phyloP scores from a whole-genome alignment of 2,797 vertebrate species.

The Sphenodon punctatus region DNA sequence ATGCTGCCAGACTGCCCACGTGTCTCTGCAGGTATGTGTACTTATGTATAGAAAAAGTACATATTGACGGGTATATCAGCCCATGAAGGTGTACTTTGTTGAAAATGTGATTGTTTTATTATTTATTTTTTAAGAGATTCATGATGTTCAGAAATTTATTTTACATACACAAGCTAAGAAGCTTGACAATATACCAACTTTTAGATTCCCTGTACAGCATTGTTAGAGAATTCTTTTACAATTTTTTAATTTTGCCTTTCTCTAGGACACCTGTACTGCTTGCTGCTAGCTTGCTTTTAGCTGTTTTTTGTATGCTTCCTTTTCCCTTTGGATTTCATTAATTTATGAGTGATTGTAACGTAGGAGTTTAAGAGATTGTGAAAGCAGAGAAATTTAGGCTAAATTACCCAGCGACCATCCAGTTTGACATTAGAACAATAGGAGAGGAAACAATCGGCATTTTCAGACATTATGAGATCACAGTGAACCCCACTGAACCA shows the following conservation, averaged over 20 bases:
- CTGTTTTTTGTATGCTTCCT: neutral
- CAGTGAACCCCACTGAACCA: no score
- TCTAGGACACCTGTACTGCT: neutral
- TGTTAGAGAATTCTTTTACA: no score
- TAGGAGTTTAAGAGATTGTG: neutral
- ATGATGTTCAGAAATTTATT: neutral
- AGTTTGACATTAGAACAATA: neutral
- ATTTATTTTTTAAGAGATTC: neutral
- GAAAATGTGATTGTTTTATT: neutral
- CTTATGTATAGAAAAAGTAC: neutral
- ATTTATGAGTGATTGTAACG: neutral
- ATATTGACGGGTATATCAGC: rapidly evolving
- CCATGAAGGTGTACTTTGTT: neutral
- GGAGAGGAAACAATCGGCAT: neutral
- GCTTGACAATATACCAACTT: neutral
- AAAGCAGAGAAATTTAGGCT: neutral
- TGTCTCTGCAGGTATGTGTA: constrained; percentile 91
- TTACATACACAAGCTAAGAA: no score
- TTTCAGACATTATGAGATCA: no score
- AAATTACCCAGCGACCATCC: neutral
- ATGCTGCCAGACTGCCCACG: constrained; percentile 95
- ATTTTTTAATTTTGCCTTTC: neutral
- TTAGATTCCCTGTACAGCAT: neutral
- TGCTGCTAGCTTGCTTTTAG: neutral
- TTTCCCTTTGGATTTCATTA: neutral